A percentile compares a stretch with the other conserved stretches of the same genome.
Evolutionary conservation across 2,888 invertebrate species (phyloP).

Genomic region (Lottia scabra): DNA sequence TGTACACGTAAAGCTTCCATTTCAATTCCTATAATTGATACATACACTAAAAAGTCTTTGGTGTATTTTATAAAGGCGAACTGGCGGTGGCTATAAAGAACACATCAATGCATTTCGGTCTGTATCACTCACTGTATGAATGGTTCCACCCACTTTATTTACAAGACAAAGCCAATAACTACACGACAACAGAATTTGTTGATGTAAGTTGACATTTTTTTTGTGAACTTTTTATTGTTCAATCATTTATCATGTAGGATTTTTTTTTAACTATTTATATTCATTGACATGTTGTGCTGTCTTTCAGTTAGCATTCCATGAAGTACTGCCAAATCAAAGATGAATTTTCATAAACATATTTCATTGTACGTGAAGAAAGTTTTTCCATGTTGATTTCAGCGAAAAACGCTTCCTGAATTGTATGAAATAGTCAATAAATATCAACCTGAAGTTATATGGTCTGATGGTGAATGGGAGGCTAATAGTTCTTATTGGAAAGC

Average conservation of each 20-base stretch:
- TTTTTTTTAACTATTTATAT: no score
- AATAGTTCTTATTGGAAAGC: slow-evolving; percentile 65
- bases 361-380: no score
- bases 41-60: no score
- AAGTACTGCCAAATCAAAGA: no score
- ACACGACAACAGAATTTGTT: slow-evolving; percentile 76
- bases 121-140: slow-evolving; percentile 70
- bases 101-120: slow-evolving; percentile 72
- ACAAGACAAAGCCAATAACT: slow-evolving; percentile 72
- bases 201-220: slow-evolving; percentile 34
- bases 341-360: no score
- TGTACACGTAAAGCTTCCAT: no score
- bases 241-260: no score
- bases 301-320: no score
- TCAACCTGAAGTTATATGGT: slow-evolving; percentile 63
- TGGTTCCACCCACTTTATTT: slow-evolving; percentile 70
- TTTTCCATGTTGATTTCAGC: slow-evolving; percentile 32
- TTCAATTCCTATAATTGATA: no score
- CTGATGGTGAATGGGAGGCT: slow-evolving; percentile 77
- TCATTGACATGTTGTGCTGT: no score
- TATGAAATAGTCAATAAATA: slow-evolving; percentile 73
- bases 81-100: slow-evolving; percentile 50
- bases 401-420: slow-evolving; percentile 74
- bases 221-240: not conserved
- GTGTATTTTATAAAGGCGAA: slow-evolving; percentile 41